Evolutionary conservation across 2,888 invertebrate species (phyloP).

Genomic region (Eristalinus aeneus): DNA sequence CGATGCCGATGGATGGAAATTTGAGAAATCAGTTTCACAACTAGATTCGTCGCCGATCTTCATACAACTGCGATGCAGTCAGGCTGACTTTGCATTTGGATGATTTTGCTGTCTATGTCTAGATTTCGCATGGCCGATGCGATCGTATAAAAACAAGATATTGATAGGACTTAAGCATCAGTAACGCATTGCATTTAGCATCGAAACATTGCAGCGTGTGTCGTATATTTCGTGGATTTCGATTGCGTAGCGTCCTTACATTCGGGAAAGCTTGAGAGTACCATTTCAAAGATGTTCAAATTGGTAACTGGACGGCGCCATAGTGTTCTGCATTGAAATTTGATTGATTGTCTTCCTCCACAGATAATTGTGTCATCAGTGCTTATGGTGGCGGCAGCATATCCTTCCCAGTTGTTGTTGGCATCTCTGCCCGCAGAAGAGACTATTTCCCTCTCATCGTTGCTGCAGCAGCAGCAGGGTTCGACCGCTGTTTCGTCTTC

Average conservation of each 20-base stretch:
- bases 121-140: constrained; percentile 63
- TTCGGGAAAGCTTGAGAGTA: constrained; percentile 7
- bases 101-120: constrained; percentile 53
- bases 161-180: constrained; percentile 56
- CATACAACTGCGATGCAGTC: constrained; percentile 34
- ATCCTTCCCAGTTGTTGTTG: constrained; percentile 54
- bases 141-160: constrained; percentile 69
- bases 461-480: constrained; percentile 39
- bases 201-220: constrained; percentile 46
- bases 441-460: constrained; percentile 38
- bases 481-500: constrained; percentile 15
- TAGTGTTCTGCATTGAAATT: neutral
- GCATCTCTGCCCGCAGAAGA: constrained; percentile 56
- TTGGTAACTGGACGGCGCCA: constrained; percentile 33
- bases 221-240: neutral
- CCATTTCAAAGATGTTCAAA: constrained; percentile 59
- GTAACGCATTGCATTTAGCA: constrained; percentile 67
- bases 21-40: constrained; percentile 65
- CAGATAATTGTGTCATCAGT: constrained; percentile 52
- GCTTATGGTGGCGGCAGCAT: constrained; percentile 59
- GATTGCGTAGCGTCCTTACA: neutral
- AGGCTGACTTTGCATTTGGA: constrained; percentile 60
- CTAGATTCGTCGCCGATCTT: constrained; percentile 43
- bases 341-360: neutral
- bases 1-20: constrained; percentile 45